Conservation (phyloP, 2,113 vertebrate genomes). For the Actenoides lindsayi region DNA sequence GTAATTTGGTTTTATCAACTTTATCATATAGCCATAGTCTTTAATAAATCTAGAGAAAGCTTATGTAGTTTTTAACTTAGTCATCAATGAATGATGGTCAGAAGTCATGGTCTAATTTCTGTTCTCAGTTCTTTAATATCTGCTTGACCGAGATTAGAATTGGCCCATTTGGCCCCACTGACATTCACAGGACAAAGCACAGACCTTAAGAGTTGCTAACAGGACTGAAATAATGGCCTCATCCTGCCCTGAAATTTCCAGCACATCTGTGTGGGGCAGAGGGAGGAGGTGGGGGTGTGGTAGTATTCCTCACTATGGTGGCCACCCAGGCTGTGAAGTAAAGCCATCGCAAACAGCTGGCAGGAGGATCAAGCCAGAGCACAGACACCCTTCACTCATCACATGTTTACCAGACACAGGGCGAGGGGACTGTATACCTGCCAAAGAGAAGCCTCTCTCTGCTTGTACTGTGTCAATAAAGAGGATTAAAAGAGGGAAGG, state of each 20-base stretch:
- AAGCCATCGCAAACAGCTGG: accelerated
- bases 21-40: background rate
- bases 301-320: no score
- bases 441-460: background rate
- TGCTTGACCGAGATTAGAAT: background rate
- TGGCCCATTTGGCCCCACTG: background rate
- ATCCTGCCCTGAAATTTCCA: background rate
- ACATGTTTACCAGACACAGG: accelerated
- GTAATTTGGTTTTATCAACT: background rate
- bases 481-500: background rate
- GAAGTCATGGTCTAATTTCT: background rate
- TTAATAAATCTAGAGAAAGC: background rate
- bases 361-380: accelerated
- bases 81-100: background rate
- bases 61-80: background rate
- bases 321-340: background rate
- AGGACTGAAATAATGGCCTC: background rate
- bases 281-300: no score
- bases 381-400: background rate
- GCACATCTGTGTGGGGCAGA: no score
- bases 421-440: accelerated
- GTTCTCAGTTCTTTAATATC: background rate
- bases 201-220: background rate
- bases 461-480: background rate
- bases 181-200: background rate